Evolutionary conservation across 2,888 invertebrate species (phyloP).

Genomic region (Criorhina ranunculi): DNA sequence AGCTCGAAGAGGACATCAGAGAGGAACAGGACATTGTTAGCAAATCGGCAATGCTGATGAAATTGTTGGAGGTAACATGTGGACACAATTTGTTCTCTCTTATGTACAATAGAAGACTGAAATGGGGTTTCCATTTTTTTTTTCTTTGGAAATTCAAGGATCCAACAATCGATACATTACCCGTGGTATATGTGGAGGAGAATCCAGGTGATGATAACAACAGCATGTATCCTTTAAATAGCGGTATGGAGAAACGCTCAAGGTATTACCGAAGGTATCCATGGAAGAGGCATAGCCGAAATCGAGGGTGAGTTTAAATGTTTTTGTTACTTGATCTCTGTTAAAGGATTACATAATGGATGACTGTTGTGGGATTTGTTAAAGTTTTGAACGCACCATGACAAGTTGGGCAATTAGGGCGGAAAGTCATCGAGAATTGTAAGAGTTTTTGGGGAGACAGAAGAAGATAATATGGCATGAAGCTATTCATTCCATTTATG

Average conservation of each 20-base stretch:
- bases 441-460: too few species aligned
- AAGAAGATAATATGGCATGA: too few species aligned
- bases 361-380: not conserved
- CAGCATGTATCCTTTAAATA: slow-evolving; percentile 72
- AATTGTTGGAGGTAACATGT: slow-evolving; percentile 82
- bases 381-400: not conserved
- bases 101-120: not conserved
- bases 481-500: too few species aligned
- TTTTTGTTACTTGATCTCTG: slow-evolving; percentile 1
- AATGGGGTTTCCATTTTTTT: slow-evolving; percentile 15
- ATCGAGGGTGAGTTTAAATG: slow-evolving; percentile 81
- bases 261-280: slow-evolving; percentile 87
- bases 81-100: not conserved
- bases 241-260: slow-evolving; percentile 85
- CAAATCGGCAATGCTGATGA: slow-evolving; percentile 83
- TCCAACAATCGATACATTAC: slow-evolving; percentile 82
- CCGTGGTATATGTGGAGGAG: slow-evolving; percentile 83
- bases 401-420: too few species aligned
- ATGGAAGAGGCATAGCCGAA: slow-evolving; percentile 87
- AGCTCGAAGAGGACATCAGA: slow-evolving; percentile 82
- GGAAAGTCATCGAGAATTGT: too few species aligned
- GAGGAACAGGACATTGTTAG: slow-evolving; percentile 83
- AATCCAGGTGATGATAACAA: slow-evolving; percentile 74
- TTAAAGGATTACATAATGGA: slow-evolving; percentile 14
- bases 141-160: slow-evolving; percentile 78